Evolutionary conservation across 1,140 invertebrate genomes (phyloP).

Genomic region (Macrosteles quadrilineatus): DNA sequence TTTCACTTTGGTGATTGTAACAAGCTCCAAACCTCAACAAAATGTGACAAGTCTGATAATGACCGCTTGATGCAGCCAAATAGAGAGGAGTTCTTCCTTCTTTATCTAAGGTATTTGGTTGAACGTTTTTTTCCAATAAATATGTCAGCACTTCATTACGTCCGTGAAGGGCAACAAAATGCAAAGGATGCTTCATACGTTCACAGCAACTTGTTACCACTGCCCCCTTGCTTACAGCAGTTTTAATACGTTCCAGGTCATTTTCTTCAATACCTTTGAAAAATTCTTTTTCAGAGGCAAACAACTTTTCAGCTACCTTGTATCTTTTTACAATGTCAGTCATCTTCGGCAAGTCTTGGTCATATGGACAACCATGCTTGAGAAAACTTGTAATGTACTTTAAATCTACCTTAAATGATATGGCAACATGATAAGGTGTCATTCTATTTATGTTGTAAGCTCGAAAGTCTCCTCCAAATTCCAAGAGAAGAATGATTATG

Average conservation of each 20-base stretch:
- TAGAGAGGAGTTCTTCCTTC: background rate
- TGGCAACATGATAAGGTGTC: background rate
- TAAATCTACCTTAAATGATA: background rate
- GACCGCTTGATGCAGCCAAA: background rate
- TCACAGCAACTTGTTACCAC: background rate
- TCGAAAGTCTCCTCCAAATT: background rate
- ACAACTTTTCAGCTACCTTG: background rate
- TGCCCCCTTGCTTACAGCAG: background rate
- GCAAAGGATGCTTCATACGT: background rate
- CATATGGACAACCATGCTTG: background rate
- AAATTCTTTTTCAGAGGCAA: background rate
- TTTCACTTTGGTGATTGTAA: background rate
- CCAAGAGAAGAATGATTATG: background rate
- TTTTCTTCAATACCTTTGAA: slow-evolving; percentile 2
- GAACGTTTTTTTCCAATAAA: background rate
- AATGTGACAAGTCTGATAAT: background rate
- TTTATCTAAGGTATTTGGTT: background rate
- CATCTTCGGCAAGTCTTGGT: background rate
- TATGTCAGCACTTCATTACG: background rate
- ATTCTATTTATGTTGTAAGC: background rate
- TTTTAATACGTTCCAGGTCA: background rate
- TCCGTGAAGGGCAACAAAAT: background rate
- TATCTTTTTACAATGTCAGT: background rate
- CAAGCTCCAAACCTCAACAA: background rate
- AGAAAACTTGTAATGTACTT: background rate